Conservation (phyloP, 1,140 invertebrate species). For the Apolygus lucorum region DNA sequence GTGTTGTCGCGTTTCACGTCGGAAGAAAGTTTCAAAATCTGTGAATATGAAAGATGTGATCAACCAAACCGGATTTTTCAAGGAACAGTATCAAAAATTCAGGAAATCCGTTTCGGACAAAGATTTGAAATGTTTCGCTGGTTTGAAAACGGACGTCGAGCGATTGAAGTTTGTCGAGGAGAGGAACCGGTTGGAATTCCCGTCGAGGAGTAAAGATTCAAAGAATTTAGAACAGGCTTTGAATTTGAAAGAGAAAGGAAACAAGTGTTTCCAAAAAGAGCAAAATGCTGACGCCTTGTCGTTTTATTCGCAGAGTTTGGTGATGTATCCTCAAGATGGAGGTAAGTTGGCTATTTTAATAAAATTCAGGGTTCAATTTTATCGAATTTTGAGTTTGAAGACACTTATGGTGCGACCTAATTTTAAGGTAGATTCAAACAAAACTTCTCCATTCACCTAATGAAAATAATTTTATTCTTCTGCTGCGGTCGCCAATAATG, state of each 20-base stretch:
- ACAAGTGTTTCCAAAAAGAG: constrained; percentile 64
- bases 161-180: constrained; percentile 9
- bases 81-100: constrained; percentile 1
- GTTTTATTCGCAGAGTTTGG: constrained; percentile 61
- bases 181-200: background rate
- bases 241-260: constrained; percentile 69
- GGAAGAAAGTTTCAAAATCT: too few relatives aligned
- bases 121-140: constrained; percentile 12
- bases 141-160: constrained; percentile 16
- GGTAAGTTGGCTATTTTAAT: constrained; percentile 30
- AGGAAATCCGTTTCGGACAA: background rate
- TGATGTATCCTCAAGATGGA: constrained; percentile 47
- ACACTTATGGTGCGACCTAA: background rate
- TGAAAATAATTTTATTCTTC: constrained; percentile 4
- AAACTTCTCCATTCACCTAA: too few relatives aligned
- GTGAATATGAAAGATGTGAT: constrained; percentile 10
- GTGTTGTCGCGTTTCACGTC: too few relatives aligned
- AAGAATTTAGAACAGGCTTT: constrained; percentile 48
- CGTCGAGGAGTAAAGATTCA: background rate
- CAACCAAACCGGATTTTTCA: constrained; percentile 11
- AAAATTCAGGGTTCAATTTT: too few relatives aligned
- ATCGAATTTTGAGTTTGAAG: too few relatives aligned
- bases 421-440: background rate
- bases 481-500: background rate
- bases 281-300: constrained; percentile 64